Evolutionary conservation across 2,888 invertebrate genomes (phyloP).

Genomic region (Alsophila aescularia): DNA sequence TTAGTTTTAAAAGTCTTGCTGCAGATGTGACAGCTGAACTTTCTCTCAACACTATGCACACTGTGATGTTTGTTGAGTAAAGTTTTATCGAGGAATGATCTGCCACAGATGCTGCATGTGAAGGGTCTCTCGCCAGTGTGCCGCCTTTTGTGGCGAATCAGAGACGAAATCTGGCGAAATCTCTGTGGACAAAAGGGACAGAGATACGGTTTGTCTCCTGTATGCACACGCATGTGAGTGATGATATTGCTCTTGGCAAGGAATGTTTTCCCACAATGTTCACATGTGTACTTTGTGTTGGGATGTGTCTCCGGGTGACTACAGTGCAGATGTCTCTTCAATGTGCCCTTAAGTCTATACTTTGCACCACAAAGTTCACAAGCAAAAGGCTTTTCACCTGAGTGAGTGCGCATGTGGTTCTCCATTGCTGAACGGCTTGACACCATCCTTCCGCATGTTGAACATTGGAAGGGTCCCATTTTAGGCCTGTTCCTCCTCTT

Average conservation of each 20-base stretch:
- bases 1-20: conserved; percentile 79
- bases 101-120: conserved; percentile 65
- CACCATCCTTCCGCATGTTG: conserved; percentile 62
- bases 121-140: conserved; percentile 78
- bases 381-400: conserved; percentile 70
- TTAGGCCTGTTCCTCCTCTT: conserved; percentile 49
- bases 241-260: conserved; percentile 69
- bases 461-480: conserved; percentile 61
- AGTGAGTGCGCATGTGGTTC: conserved; percentile 71
- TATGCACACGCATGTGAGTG: conserved; percentile 71
- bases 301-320: conserved; percentile 45
- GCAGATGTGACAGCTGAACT: conserved; percentile 82
- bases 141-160: conserved; percentile 69
- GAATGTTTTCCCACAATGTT: conserved; percentile 74
- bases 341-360: conserved; percentile 65
- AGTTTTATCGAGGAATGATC: conserved; percentile 64
- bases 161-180: conserved; percentile 69
- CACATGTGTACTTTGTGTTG: conserved; percentile 58
- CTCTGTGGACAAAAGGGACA: conserved; percentile 66
- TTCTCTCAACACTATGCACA: conserved; percentile 79
- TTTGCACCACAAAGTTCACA: conserved; percentile 60
- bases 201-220: conserved; percentile 68
- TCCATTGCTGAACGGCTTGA: conserved; percentile 66
- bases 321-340: conserved; percentile 64
- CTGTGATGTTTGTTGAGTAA: conserved; percentile 65